Evolutionary conservation across 1,140 invertebrate species (phyloP).

Genomic region (Pseudomyrmex pallidus): DNA sequence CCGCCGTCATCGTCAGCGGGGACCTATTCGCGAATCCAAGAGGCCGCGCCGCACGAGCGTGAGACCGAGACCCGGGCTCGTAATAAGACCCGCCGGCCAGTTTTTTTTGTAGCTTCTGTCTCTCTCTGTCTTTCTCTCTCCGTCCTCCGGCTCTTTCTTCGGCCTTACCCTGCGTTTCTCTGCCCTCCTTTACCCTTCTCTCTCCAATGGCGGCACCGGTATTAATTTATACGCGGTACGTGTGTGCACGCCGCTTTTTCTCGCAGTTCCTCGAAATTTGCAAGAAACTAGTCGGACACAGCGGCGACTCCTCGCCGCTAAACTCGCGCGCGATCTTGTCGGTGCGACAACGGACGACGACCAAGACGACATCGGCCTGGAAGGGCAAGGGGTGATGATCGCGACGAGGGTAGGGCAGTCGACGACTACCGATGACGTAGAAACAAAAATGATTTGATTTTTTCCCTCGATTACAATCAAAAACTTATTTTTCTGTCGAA

Average conservation of each 20-base stretch:
- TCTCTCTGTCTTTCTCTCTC: conserved; percentile 58
- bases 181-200: conserved; percentile 11
- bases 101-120: conserved; percentile 80
- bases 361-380: background rate
- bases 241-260: conserved; percentile 84
- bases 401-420: background rate
- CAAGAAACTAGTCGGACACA: conserved; percentile 85
- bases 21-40: conserved; percentile 65
- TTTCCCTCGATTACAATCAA: background rate
- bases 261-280: conserved; percentile 85
- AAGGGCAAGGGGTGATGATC: background rate
- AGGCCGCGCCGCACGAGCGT: conserved; percentile 80
- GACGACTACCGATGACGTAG: background rate
- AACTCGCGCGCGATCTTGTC: conserved; percentile 46
- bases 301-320: conserved; percentile 69
- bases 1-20: conserved; percentile 62
- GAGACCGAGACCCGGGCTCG: conserved; percentile 82
- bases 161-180: conserved; percentile 8
- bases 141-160: conserved; percentile 44
- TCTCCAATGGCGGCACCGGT: conserved; percentile 72
- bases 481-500: no score
- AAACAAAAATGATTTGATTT: background rate
- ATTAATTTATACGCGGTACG: conserved; percentile 85
- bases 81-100: conserved; percentile 85
- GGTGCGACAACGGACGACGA: background rate